Percentiles rank a stretch among this genome's conserved stretches.
Conservation (phyloP, 2,113 vertebrate species). For the Periophthalmus modestus region DNA sequence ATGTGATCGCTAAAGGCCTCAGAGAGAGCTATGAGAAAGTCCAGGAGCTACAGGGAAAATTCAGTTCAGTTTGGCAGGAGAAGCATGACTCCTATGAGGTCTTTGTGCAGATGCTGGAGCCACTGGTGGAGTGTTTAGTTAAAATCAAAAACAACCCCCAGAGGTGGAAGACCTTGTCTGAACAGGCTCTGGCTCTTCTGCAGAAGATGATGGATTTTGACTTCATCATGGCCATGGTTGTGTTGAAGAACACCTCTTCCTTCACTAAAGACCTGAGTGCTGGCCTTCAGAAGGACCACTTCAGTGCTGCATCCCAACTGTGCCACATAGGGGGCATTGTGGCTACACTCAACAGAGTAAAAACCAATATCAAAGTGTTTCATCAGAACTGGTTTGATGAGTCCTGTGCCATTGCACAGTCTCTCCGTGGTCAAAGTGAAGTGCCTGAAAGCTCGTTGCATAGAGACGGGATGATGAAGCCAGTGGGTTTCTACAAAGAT, state of each 20-base stretch:
- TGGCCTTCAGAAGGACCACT: slow-evolving; percentile 91
- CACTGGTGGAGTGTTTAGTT: slow-evolving; percentile 87
- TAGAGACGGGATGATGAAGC: slow-evolving; percentile 81
- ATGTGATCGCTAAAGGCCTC: slow-evolving; percentile 82
- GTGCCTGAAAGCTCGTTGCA: slow-evolving; percentile 83
- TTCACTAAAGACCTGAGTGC: slow-evolving; percentile 92
- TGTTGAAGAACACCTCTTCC: slow-evolving; percentile 88
- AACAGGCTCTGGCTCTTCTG: slow-evolving; percentile 82
- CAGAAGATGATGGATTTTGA: slow-evolving; percentile 88
- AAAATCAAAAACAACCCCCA: slow-evolving; percentile 81
- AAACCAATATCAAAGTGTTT: slow-evolving; percentile 96
- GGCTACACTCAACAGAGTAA: slow-evolving; percentile 90
- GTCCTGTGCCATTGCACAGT: slow-evolving; percentile 85
- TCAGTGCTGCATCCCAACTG: slow-evolving; percentile 90
- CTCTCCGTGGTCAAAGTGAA: slow-evolving; percentile 85
- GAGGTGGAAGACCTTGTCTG: slow-evolving; percentile 80
- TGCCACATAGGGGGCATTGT: slow-evolving; percentile 91
- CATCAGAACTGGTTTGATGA: slow-evolving; percentile 98
- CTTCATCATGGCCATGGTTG: slow-evolving; percentile 89
- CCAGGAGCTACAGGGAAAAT: slow-evolving; percentile 85
- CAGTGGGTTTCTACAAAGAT: slow-evolving; percentile 91
- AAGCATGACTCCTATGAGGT: slow-evolving; percentile 91
- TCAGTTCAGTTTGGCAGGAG: slow-evolving; percentile 85
- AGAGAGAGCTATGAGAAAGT: slow-evolving; percentile 85
- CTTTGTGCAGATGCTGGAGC: slow-evolving; percentile 89